Evolutionary conservation across 1,140 invertebrate species (phyloP).

Genomic region (Oryctes rhinoceros): DNA sequence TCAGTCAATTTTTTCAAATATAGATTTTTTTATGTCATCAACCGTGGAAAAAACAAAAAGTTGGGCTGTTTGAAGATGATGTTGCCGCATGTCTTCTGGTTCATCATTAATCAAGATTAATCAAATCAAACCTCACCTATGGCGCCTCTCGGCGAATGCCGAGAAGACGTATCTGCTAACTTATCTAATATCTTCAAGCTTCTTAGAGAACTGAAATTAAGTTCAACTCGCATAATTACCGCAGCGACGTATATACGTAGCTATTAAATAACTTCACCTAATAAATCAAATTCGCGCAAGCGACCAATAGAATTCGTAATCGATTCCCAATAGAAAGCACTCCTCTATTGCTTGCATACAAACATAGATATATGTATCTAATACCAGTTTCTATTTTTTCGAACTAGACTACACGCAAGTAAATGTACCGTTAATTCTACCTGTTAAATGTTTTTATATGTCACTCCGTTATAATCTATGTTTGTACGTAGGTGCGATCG

Average conservation of each 20-base stretch:
- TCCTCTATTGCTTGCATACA: neutral
- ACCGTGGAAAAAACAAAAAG: no score
- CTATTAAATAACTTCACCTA: neutral
- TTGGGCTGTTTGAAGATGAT: no score
- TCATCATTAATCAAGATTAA: no score
- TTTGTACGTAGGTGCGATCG: neutral
- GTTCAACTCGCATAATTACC: neutral
- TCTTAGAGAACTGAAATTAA: neutral
- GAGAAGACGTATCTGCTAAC: no score
- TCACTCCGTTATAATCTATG: constrained; percentile 9
- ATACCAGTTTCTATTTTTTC: constrained; percentile 13
- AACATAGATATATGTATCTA: neutral
- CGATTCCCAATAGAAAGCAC: constrained; percentile 17
- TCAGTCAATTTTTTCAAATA: no score
- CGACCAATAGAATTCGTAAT: neutral
- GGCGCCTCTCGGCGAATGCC: no score
- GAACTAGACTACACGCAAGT: neutral
- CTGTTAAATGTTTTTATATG: constrained; percentile 20
- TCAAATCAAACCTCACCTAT: no score
- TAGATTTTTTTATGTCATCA: no score
- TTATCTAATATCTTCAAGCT: no score
- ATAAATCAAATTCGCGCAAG: neutral
- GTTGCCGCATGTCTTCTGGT: no score
- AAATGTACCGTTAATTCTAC: constrained; percentile 25
- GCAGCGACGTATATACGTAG: neutral